These are phyloP conservation scores for Dasyornis broadbenti DNA, from an alignment of 2,113 vertebrate genomes.

Conservation along the genomic window DNA sequence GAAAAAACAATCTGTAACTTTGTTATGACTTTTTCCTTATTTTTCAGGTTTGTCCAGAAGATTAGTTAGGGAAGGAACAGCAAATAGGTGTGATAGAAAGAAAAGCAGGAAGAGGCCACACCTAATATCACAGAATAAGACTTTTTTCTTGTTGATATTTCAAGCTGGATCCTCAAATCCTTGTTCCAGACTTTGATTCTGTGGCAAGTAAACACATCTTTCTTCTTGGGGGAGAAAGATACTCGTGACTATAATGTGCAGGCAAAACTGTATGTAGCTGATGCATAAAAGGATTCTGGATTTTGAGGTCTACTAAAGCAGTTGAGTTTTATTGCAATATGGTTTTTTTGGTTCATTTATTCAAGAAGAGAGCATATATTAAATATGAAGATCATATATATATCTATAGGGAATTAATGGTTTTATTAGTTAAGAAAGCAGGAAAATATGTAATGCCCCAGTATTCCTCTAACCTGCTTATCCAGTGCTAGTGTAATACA, in stretches of 20 bases:
- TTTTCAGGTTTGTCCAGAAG: background rate
- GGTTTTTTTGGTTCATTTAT: background rate
- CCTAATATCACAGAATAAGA: background rate
- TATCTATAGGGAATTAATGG: background rate
- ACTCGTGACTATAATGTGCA: background rate
- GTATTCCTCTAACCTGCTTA: background rate
- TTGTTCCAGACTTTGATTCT: background rate
- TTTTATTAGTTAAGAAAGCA: background rate
- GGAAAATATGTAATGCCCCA: background rate
- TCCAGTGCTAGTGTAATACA: background rate
- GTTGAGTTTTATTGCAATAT: background rate
- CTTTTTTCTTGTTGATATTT: background rate
- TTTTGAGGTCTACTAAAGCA: background rate
- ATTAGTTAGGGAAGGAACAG: background rate
- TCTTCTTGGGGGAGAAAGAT: background rate
- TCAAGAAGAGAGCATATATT: background rate
- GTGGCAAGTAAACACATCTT: background rate
- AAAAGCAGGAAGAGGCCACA: background rate
- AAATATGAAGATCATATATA: background rate
- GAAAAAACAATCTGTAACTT: background rate
- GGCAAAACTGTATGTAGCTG: background rate
- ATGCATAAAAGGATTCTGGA: background rate
- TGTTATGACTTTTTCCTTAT: background rate
- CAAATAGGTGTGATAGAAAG: background rate
- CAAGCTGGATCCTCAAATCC: background rate